These are phyloP conservation scores for Conops quadrifasciatus DNA, from an alignment of 2,888 invertebrate species.

Conservation along the genomic window DNA sequence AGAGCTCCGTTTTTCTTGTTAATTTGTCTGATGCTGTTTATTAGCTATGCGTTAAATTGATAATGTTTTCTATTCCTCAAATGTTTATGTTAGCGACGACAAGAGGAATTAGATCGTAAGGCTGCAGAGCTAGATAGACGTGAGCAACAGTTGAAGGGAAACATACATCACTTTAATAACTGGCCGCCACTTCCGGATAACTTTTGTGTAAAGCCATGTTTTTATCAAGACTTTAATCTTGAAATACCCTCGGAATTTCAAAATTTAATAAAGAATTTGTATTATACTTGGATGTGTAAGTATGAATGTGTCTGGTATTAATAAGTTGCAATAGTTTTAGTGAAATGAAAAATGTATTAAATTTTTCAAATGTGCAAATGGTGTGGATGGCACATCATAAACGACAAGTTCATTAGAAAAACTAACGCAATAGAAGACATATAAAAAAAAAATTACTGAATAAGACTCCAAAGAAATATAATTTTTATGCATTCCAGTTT, in stretches of 20 bases:
- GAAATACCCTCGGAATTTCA: conserved; percentile 99
- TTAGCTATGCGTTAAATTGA: background rate
- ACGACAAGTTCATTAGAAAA: too few species aligned
- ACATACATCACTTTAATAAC: conserved; percentile 84
- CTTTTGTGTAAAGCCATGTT: conserved; percentile 95
- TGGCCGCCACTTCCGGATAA: conserved; percentile 97
- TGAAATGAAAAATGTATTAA: background rate
- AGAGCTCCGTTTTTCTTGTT: background rate
- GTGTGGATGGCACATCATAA: too few species aligned
- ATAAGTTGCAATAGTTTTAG: background rate
- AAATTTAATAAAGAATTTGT: conserved; percentile 91
- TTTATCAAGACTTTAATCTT: conserved; percentile 98
- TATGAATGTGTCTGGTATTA: conserved; percentile 52
- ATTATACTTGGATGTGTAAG: conserved; percentile 98
- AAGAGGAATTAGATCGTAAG: conserved; percentile 91
- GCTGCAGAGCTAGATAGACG: conserved; percentile 87
- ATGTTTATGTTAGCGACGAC: conserved; percentile 71
- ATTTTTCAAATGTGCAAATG: background rate
- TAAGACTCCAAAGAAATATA: too few species aligned
- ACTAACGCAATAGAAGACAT: too few species aligned
- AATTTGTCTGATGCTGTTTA: background rate
- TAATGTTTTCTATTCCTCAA: background rate
- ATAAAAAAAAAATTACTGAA: too few species aligned
- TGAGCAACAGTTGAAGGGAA: conserved; percentile 81
- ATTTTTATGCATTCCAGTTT: conserved; percentile 74